Percentiles rank a stretch among this genome's conserved stretches.
Conservation (phyloP, 2,113 vertebrate species). For the Gnathonemus echidnorhynchus region DNA sequence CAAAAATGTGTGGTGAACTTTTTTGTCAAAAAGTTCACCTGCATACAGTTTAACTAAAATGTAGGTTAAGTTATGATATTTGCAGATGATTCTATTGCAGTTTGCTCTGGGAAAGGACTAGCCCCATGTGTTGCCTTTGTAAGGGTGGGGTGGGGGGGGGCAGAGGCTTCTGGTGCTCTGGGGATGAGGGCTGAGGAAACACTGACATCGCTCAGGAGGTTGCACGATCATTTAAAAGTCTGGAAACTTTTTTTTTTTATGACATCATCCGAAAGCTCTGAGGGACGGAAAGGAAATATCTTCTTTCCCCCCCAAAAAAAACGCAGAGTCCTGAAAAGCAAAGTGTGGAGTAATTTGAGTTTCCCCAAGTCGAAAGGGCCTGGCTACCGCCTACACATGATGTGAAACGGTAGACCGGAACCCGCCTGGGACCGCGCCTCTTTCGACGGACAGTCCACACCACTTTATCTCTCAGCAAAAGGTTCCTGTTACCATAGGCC, state of each 20-base stretch:
- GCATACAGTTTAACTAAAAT: conserved; percentile 29
- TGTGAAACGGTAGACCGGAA: conserved; percentile 53
- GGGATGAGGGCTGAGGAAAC: conserved; percentile 18
- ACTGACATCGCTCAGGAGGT: conserved; percentile 41
- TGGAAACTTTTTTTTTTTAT: conserved; percentile 50
- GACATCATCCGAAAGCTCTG: conserved; percentile 54
- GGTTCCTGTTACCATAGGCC: neutral
- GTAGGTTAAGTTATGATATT: conserved; percentile 33
- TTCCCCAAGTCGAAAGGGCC: conserved; percentile 39
- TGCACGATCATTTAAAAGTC: conserved; percentile 43
- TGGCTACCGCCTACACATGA: conserved; percentile 41
- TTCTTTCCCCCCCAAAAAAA: conserved; percentile 46
- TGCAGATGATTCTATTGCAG: conserved; percentile 31
- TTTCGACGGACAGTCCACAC: conserved; percentile 40
- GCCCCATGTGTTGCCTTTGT: neutral
- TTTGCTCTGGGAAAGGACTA: neutral
- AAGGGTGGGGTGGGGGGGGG: neutral
- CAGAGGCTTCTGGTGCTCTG: neutral
- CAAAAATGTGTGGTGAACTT: conserved; percentile 28
- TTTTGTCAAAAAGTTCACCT: conserved; percentile 30
- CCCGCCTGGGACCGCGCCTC: conserved; percentile 45
- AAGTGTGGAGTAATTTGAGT: conserved; percentile 35
- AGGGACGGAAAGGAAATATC: conserved; percentile 55
- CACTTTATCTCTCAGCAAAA: conserved; percentile 31
- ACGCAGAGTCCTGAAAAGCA: conserved; percentile 43